Conservation (phyloP, 2,888 invertebrate species). For the Griposia aprilina region DNA sequence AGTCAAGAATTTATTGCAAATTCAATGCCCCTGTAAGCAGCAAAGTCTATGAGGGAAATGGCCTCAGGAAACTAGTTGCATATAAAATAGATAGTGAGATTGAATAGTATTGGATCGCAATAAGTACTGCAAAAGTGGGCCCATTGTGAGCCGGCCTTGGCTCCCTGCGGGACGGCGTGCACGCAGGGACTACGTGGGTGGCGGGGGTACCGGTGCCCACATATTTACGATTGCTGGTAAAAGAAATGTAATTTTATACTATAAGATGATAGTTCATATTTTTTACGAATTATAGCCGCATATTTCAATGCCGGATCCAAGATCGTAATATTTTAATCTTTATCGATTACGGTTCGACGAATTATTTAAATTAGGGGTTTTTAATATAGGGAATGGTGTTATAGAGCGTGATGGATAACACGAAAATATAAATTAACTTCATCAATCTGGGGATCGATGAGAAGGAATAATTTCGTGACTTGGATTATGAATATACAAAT, state of each 20-base stretch:
- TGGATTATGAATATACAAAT: background rate
- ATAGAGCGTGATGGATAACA: slow-evolving; percentile 1
- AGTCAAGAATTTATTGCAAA: slow-evolving; percentile 70
- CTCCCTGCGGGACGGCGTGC: slow-evolving; percentile 76
- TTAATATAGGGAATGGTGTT: slow-evolving; percentile 11
- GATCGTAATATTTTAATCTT: slow-evolving; percentile 43
- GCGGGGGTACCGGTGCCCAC: slow-evolving; percentile 66
- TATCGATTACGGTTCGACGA: slow-evolving; percentile 26
- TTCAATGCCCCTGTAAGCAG: slow-evolving; percentile 79
- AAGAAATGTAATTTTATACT: slow-evolving; percentile 60
- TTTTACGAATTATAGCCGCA: slow-evolving; percentile 44
- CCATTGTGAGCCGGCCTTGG: slow-evolving; percentile 87
- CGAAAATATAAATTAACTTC: background rate
- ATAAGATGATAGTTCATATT: slow-evolving; percentile 54
- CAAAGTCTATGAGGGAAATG: slow-evolving; percentile 75
- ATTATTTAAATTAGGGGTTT: slow-evolving; percentile 47
- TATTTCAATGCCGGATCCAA: slow-evolving; percentile 38
- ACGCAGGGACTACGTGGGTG: slow-evolving; percentile 81
- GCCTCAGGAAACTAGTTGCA: slow-evolving; percentile 87
- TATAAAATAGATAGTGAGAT: slow-evolving; percentile 87
- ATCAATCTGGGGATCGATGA: slow-evolving; percentile 3
- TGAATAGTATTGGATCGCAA: slow-evolving; percentile 87
- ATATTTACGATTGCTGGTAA: slow-evolving; percentile 62
- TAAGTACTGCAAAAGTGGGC: slow-evolving; percentile 82
- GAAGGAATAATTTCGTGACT: background rate